Evolutionary conservation across 2,797 vertebrate genomes (phyloP).

Genomic region (Xenentodon cancila): DNA sequence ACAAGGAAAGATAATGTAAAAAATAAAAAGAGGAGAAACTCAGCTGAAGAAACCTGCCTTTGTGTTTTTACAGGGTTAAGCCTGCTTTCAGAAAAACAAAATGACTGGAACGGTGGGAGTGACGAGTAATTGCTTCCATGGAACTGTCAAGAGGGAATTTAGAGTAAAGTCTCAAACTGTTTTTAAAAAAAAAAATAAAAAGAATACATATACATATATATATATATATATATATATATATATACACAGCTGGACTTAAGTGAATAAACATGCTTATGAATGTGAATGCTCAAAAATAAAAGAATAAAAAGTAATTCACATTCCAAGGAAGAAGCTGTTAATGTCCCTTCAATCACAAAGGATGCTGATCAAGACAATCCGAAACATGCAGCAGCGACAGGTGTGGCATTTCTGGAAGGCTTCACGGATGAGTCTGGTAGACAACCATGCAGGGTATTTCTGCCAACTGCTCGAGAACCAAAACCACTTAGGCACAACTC

Average conservation of each 20-base stretch:
- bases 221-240: too few relatives aligned
- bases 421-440: too few relatives aligned
- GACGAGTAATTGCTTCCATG: slow-evolving; percentile 23
- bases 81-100: slow-evolving; percentile 20
- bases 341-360: slow-evolving; percentile 7
- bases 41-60: background rate
- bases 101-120: background rate
- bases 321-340: slow-evolving; percentile 6
- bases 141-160: slow-evolving; percentile 19
- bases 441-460: too few relatives aligned
- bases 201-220: too few relatives aligned
- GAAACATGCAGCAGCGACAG: slow-evolving; percentile 3
- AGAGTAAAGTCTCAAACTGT: slow-evolving; percentile 22
- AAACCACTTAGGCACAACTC: background rate
- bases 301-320: background rate
- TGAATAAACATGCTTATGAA: slow-evolving; percentile 40
- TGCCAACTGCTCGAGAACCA: too few relatives aligned
- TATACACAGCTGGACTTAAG: slow-evolving; percentile 29
- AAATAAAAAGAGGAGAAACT: background rate
- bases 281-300: slow-evolving; percentile 5
- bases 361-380: background rate
- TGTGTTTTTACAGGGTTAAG: background rate
- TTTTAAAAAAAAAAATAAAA: background rate
- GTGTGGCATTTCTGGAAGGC: slow-evolving; percentile 12
- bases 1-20: background rate